phyloP scores from a whole-genome alignment of 2,797 vertebrate species.

The Halcyon smyrnensis region DNA sequence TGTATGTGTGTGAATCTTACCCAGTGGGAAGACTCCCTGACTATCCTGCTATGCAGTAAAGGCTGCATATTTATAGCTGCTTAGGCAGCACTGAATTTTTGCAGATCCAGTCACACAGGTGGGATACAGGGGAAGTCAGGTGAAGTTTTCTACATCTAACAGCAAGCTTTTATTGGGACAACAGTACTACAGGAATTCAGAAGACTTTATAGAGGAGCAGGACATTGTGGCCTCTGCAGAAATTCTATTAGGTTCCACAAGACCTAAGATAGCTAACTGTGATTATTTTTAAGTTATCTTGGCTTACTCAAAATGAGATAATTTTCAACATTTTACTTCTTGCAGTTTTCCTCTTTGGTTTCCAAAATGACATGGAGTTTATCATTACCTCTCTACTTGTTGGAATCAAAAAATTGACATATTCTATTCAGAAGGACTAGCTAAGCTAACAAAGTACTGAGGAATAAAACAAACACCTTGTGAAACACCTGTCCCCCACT shows the following conservation, averaged over 20 bases:
- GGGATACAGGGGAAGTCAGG: background rate
- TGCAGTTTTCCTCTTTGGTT: background rate
- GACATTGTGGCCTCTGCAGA: accelerated
- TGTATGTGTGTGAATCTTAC: accelerated
- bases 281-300: background rate
- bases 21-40: background rate
- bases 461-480: background rate
- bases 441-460: background rate
- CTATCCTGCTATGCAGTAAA: background rate
- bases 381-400: background rate
- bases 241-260: background rate
- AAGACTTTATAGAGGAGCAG: background rate
- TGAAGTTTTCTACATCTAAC: background rate
- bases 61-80: background rate
- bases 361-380: background rate
- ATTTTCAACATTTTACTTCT: background rate
- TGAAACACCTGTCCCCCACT: background rate
- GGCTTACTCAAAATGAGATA: background rate
- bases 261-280: background rate
- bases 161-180: background rate
- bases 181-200: background rate
- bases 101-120: background rate
- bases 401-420: background rate
- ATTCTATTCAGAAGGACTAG: background rate
- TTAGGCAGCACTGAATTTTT: background rate